These are phyloP conservation scores for Myotis lucifugus DNA, from an alignment of 2,113 vertebrate species.

Conservation along the genomic window DNA sequence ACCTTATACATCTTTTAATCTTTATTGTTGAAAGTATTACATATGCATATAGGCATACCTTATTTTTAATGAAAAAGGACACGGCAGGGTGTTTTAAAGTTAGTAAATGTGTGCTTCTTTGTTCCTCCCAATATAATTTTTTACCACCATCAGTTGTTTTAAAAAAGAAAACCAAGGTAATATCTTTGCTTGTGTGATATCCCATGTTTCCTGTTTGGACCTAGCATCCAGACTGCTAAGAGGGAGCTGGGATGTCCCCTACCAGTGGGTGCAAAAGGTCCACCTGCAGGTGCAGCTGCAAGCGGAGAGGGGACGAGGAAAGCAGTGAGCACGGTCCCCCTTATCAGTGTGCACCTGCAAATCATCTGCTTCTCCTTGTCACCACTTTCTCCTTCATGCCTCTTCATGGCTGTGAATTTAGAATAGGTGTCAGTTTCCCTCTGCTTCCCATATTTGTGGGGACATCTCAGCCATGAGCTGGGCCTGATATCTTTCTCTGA, in stretches of 20 bases:
- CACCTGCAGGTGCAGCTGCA: no score
- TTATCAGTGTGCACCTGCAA: fast-evolving
- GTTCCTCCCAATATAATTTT: not conserved
- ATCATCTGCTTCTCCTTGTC: not conserved
- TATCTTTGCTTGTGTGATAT: not conserved
- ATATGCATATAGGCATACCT: not conserved
- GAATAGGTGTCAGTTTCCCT: not conserved
- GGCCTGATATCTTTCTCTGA: not conserved
- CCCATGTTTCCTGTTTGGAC: not conserved
- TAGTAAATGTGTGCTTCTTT: not conserved
- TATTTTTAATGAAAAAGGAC: not conserved
- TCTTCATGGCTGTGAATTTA: not conserved
- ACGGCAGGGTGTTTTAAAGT: not conserved
- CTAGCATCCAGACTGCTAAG: not conserved
- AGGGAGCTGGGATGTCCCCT: not conserved
- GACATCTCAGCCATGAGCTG: not conserved
- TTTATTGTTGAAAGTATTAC: no score
- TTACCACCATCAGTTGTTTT: not conserved
- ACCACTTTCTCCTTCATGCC: not conserved
- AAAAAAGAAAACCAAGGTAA: not conserved
- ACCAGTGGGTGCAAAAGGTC: no score
- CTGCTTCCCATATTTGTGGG: no score
- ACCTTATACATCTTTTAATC: not conserved
- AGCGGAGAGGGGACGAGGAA: not conserved
- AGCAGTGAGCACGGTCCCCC: fast-evolving